Evolutionary conservation across 2,113 vertebrate species (phyloP).

Genomic region (Vidua macroura): DNA sequence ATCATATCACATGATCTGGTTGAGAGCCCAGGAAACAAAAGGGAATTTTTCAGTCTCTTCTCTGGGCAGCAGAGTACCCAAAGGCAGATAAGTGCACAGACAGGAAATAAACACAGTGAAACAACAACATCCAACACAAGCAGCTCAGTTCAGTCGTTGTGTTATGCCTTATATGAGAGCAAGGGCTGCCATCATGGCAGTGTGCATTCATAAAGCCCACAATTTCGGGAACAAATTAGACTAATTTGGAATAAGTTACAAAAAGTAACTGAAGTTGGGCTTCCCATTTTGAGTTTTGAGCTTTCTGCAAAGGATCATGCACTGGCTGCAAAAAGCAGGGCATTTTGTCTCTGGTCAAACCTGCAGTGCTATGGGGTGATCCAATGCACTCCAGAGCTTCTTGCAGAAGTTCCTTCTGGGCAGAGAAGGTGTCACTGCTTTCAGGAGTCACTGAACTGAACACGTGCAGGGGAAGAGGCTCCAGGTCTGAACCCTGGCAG

Average conservation of each 20-base stretch:
- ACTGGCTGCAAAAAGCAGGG: neutral
- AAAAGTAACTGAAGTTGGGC: neutral
- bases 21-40: neutral
- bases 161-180: neutral
- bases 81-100: conserved; percentile 8
- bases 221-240: neutral
- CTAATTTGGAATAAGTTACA: neutral
- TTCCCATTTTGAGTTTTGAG: neutral
- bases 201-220: neutral
- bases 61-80: neutral
- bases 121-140: neutral
- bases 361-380: neutral
- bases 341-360: neutral
- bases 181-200: neutral
- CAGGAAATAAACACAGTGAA: neutral
- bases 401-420: neutral
- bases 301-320: fast-evolving
- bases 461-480: fast-evolving
- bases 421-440: neutral
- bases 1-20: neutral
- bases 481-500: neutral
- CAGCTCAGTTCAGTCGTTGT: neutral
- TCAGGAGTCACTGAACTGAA: neutral
- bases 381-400: neutral
- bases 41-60: conserved; percentile 28